phyloP scores from a whole-genome alignment of 2,888 invertebrate genomes.

The Biston betularia region DNA sequence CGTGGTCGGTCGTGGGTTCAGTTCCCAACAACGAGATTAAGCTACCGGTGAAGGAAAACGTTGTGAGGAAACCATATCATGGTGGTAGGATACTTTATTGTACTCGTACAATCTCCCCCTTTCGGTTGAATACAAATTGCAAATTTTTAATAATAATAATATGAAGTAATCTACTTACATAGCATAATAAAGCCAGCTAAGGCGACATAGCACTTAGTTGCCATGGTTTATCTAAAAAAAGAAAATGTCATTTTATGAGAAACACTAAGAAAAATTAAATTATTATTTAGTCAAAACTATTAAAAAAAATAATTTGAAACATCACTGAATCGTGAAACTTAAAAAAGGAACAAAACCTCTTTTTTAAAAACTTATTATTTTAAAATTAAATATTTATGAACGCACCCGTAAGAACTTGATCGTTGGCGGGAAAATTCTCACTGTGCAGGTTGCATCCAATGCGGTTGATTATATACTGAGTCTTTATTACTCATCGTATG shows the following conservation, averaged over 20 bases:
- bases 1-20: no score
- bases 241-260: background rate
- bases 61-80: no score
- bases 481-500: conserved; percentile 22
- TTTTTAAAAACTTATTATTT: background rate
- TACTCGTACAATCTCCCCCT: no score
- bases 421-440: conserved; percentile 38
- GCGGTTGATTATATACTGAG: background rate
- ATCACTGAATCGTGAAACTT: no score
- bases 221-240: conserved; percentile 47
- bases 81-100: no score
- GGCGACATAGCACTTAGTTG: conserved; percentile 34
- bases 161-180: conserved; percentile 49
- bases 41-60: no score
- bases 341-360: background rate
- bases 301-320: no score
- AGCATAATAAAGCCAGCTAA: conserved; percentile 50
- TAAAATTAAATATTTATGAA: conserved; percentile 29
- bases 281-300: no score
- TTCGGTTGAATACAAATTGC: no score
- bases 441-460: background rate
- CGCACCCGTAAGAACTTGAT: conserved; percentile 40
- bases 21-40: no score
- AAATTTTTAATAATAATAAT: no score
- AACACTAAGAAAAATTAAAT: background rate